phyloP scores from a whole-genome alignment of 1,140 invertebrate species.

The Spodoptera litura region DNA sequence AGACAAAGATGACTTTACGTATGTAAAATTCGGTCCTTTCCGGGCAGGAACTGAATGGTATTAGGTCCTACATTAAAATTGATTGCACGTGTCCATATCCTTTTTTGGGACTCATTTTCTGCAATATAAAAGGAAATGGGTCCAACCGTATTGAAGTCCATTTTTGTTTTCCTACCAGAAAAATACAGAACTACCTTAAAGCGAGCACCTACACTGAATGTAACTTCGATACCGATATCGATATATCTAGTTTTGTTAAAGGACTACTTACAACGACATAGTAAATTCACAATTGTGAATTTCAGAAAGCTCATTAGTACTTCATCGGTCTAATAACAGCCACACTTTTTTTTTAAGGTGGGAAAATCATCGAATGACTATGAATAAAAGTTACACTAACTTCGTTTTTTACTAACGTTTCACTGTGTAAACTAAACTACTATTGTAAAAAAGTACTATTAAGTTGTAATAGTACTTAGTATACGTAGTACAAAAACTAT shows the following conservation, averaged over 20 bases:
- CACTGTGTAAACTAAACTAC: too few species aligned
- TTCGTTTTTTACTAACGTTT: too few species aligned
- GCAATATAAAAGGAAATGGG: constrained; percentile 38
- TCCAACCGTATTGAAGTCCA: constrained; percentile 27
- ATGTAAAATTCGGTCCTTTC: constrained; percentile 42
- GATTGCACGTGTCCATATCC: constrained; percentile 41
- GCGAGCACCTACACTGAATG: not conserved
- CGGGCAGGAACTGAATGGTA: constrained; percentile 34
- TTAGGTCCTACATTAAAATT: constrained; percentile 42
- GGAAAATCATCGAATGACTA: too few species aligned
- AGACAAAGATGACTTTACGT: constrained; percentile 31
- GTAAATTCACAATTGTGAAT: too few species aligned
- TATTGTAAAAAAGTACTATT: too few species aligned
- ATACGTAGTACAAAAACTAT: too few species aligned
- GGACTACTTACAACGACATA: not conserved
- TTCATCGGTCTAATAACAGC: too few species aligned
- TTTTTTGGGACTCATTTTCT: constrained; percentile 42
- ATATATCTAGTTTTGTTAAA: not conserved
- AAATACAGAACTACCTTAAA: constrained; percentile 30
- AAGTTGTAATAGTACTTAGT: too few species aligned
- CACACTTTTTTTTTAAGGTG: too few species aligned
- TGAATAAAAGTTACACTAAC: too few species aligned
- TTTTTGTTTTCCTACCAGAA: constrained; percentile 31
- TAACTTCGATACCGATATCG: not conserved
- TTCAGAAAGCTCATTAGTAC: too few species aligned